These are phyloP conservation scores for Brevipalpus yothersi DNA, from an alignment of 1,140 invertebrate species.

Conservation along the genomic window DNA sequence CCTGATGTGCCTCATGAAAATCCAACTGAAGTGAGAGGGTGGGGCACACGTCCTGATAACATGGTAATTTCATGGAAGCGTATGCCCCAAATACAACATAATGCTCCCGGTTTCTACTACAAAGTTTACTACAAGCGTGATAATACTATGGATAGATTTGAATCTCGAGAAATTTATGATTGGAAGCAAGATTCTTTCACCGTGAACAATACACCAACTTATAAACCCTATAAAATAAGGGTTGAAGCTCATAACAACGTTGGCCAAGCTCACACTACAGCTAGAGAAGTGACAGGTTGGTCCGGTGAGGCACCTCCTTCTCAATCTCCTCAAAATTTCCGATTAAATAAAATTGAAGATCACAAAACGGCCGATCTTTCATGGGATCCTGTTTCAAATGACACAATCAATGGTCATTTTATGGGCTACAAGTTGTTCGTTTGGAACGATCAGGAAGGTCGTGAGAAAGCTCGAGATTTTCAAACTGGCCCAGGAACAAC, in stretches of 20 bases:
- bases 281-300: conserved; percentile 57
- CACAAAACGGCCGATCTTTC: conserved; percentile 49
- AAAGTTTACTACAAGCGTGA: conserved; percentile 55
- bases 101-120: conserved; percentile 77
- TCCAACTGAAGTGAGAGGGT: conserved; percentile 75
- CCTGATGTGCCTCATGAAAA: conserved; percentile 75
- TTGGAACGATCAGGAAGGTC: conserved; percentile 47
- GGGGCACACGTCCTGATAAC: conserved; percentile 62
- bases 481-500: conserved; percentile 45
- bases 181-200: conserved; percentile 39
- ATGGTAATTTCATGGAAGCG: conserved; percentile 82
- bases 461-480: conserved; percentile 46
- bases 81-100: conserved; percentile 89
- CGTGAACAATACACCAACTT: conserved; percentile 66
- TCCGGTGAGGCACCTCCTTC: conserved; percentile 76
- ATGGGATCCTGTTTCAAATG: conserved; percentile 48
- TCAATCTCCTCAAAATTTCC: conserved; percentile 60
- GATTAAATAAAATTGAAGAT: conserved; percentile 39
- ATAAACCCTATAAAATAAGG: conserved; percentile 67
- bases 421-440: conserved; percentile 86
- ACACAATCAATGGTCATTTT: conserved; percentile 58
- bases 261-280: conserved; percentile 58
- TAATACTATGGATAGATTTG: conserved; percentile 46
- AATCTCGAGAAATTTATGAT: conserved; percentile 41
- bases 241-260: conserved; percentile 70